Evolutionary conservation across 2,113 vertebrate species (phyloP).

Genomic region (Psephotus haematonotus): DNA sequence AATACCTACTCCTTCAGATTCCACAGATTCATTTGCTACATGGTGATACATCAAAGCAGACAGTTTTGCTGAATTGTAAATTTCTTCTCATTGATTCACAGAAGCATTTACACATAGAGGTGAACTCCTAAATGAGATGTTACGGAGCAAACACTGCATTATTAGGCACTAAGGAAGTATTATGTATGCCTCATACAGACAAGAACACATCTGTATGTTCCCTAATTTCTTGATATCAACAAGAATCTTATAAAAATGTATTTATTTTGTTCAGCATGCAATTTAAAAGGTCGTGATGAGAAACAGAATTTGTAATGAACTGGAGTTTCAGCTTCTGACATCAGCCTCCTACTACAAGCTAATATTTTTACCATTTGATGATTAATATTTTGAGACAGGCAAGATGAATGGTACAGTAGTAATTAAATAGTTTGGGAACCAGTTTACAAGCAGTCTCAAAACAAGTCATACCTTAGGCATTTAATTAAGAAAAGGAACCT

Average conservation of each 20-base stretch:
- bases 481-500: slow-evolving; percentile 50
- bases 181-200: neutral
- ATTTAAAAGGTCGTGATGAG: neutral
- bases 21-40: slow-evolving; percentile 34
- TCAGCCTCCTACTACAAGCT: neutral
- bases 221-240: neutral
- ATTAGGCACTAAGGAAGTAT: neutral
- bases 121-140: slow-evolving; percentile 27
- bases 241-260: neutral
- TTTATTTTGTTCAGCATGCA: neutral
- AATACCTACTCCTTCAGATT: slow-evolving; percentile 46
- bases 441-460: slow-evolving; percentile 31
- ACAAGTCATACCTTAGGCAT: slow-evolving; percentile 16
- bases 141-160: neutral
- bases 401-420: slow-evolving; percentile 9
- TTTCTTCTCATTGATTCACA: slow-evolving; percentile 55
- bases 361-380: slow-evolving; percentile 49
- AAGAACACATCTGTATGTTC: neutral
- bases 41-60: slow-evolving; percentile 28
- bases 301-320: neutral
- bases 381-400: slow-evolving; percentile 53
- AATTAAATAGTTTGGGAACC: slow-evolving; percentile 57
- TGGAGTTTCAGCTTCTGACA: slow-evolving; percentile 26
- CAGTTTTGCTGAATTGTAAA: slow-evolving; percentile 32
- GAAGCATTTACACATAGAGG: slow-evolving; percentile 9